Evolutionary conservation across 2,113 vertebrate species (phyloP).

Genomic region (Megaceryle torquata): DNA sequence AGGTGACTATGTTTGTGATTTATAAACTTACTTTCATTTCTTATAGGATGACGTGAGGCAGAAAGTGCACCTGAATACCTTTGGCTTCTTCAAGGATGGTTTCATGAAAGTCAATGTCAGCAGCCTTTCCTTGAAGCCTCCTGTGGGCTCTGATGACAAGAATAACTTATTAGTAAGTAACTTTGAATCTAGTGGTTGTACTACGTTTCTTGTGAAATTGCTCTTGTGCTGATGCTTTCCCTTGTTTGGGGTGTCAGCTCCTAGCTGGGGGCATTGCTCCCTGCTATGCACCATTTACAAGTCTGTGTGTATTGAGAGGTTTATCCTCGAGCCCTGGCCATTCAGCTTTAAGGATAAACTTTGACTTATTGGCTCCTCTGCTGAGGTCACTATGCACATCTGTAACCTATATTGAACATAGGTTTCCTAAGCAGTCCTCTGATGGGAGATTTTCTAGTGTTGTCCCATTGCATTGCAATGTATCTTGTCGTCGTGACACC

Average conservation of each 20-base stretch:
- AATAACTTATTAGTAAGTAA: conserved; percentile 56
- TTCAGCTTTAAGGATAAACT: neutral
- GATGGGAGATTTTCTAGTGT: neutral
- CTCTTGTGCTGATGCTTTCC: neutral
- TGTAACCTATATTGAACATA: rapidly evolving
- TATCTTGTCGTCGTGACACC: neutral
- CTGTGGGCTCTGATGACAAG: neutral
- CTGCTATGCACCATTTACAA: neutral
- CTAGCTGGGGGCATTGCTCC: neutral
- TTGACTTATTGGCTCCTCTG: rapidly evolving
- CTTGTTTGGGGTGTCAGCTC: neutral
- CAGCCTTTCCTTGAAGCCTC: conserved; percentile 68
- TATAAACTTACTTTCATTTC: neutral
- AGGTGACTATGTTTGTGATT: neutral
- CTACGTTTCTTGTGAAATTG: neutral
- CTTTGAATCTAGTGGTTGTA: neutral
- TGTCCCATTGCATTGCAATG: neutral
- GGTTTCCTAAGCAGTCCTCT: neutral
- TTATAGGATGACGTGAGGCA: conserved; percentile 82
- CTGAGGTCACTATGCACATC: rapidly evolving
- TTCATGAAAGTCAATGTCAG: conserved; percentile 82
- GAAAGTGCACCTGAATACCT: conserved; percentile 86
- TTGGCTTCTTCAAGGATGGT: conserved; percentile 86
- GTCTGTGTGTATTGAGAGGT: neutral
- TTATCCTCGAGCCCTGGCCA: neutral